Conservation (phyloP, 2,888 invertebrate genomes). For the Mystacides longicornis region DNA sequence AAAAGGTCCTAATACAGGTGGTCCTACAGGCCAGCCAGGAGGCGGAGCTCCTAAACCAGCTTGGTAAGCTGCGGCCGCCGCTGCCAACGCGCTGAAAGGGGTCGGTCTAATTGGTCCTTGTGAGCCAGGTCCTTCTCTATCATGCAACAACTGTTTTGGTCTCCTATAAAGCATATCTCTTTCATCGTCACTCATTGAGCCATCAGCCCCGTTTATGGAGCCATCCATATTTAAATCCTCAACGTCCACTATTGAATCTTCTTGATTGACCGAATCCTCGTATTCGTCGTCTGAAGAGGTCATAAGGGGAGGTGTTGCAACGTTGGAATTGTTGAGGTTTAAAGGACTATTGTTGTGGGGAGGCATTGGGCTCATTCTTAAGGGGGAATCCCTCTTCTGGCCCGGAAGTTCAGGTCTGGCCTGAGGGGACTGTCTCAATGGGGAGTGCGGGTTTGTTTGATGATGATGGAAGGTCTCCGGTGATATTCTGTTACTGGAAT, state of each 20-base stretch:
- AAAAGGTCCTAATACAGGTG: constrained; percentile 53
- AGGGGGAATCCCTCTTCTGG: constrained; percentile 37
- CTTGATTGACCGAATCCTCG: constrained; percentile 62
- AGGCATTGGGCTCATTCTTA: constrained; percentile 12
- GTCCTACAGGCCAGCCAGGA: constrained; percentile 49
- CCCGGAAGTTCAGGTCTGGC: constrained; percentile 46
- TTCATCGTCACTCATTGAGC: constrained; percentile 34
- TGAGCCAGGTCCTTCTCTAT: constrained; percentile 21
- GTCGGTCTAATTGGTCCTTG: constrained; percentile 67
- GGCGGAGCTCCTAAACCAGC: constrained; percentile 51
- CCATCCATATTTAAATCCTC: constrained; percentile 63
- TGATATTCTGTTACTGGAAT: constrained; percentile 35
- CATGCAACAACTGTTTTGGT: constrained; percentile 35
- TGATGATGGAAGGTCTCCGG: constrained; percentile 47
- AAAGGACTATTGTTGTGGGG: constrained; percentile 32
- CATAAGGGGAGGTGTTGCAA: constrained; percentile 34
- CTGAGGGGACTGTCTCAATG: constrained; percentile 42
- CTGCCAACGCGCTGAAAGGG: constrained; percentile 68
- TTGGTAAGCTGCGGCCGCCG: constrained; percentile 59
- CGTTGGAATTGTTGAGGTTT: constrained; percentile 45
- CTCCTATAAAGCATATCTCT: constrained; percentile 31
- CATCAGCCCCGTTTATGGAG: constrained; percentile 40
- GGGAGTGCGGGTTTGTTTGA: constrained; percentile 46
- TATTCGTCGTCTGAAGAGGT: constrained; percentile 54
- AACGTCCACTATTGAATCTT: constrained; percentile 68